A percentile compares a stretch with the other conserved stretches of the same genome.
These are phyloP conservation scores for Bombus difficillimus DNA, from an alignment of 1,140 invertebrate genomes.

Conservation along the genomic window DNA sequence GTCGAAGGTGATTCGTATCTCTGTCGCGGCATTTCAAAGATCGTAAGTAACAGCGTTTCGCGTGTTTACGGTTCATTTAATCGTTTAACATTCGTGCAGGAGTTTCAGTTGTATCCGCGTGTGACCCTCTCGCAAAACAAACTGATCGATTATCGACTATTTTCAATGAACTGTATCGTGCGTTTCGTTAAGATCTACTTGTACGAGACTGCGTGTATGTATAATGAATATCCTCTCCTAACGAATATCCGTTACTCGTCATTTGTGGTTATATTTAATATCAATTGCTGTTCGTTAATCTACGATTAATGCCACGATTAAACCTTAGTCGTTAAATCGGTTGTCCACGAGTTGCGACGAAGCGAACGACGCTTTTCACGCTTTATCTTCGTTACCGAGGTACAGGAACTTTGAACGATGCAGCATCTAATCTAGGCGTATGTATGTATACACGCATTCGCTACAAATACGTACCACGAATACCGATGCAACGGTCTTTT, in stretches of 20 bases:
- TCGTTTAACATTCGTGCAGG: too few species aligned
- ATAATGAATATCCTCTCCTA: not conserved
- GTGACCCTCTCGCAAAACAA: too few species aligned
- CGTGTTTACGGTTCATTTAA: fast-evolving
- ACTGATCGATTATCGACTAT: too few species aligned
- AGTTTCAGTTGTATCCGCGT: too few species aligned
- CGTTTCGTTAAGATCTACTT: too few species aligned
- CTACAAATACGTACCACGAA: not conserved
- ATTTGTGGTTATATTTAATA: not conserved
- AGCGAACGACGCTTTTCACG: not conserved
- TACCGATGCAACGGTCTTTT: not conserved
- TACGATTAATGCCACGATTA: not conserved
- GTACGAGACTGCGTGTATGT: too few species aligned
- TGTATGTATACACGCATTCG: not conserved
- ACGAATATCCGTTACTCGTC: not conserved
- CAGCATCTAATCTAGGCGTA: not conserved
- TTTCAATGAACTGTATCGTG: too few species aligned
- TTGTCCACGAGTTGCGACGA: not conserved
- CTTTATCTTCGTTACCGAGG: conserved; percentile 1
- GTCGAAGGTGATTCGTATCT: conserved; percentile 15
- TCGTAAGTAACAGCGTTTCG: not conserved
- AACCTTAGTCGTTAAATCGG: not conserved
- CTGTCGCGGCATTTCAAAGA: not conserved
- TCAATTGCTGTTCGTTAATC: not conserved
- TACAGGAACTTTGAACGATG: not conserved